A percentile compares a stretch with the other conserved stretches of the same genome.
These are phyloP conservation scores for Nasonia vitripennis DNA, from an alignment of 1,140 invertebrate genomes.

Conservation along the genomic window DNA sequence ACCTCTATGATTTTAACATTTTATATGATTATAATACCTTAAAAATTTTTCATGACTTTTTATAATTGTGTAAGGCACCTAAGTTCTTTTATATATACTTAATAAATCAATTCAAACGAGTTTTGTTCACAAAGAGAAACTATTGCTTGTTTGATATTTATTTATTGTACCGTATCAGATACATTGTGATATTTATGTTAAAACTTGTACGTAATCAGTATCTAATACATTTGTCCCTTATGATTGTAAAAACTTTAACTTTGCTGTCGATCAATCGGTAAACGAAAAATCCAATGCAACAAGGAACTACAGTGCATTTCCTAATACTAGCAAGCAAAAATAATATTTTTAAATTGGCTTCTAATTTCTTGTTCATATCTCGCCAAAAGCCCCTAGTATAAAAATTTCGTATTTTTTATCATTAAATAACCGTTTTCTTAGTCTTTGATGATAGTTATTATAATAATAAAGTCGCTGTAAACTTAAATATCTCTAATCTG, in stretches of 20 bases:
- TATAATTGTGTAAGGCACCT: neutral
- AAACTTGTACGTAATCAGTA: slow-evolving; percentile 38
- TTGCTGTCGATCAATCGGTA: slow-evolving; percentile 3
- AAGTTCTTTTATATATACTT: slow-evolving; percentile 35
- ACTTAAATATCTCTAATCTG: neutral
- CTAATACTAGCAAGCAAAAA: neutral
- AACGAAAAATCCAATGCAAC: neutral
- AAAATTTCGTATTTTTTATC: slow-evolving; percentile 30
- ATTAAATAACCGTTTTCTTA: neutral
- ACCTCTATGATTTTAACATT: neutral
- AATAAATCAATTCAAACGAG: neutral
- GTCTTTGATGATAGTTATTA: neutral
- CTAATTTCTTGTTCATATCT: neutral
- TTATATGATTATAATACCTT: neutral
- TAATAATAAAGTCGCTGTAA: neutral
- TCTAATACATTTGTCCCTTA: slow-evolving; percentile 3
- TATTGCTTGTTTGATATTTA: slow-evolving; percentile 56
- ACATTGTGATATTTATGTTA: slow-evolving; percentile 67
- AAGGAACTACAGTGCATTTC: slow-evolving; percentile 20
- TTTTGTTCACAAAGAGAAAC: slow-evolving; percentile 33
- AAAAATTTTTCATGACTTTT: slow-evolving; percentile 5
- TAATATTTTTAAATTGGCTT: neutral
- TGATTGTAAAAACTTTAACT: slow-evolving; percentile 12
- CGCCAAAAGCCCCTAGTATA: neutral
- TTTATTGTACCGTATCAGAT: slow-evolving; percentile 60